Percentiles rank a stretch among this genome's conserved stretches.
Conservation (phyloP, 2,888 invertebrate species). For the Dugesia japonica region DNA sequence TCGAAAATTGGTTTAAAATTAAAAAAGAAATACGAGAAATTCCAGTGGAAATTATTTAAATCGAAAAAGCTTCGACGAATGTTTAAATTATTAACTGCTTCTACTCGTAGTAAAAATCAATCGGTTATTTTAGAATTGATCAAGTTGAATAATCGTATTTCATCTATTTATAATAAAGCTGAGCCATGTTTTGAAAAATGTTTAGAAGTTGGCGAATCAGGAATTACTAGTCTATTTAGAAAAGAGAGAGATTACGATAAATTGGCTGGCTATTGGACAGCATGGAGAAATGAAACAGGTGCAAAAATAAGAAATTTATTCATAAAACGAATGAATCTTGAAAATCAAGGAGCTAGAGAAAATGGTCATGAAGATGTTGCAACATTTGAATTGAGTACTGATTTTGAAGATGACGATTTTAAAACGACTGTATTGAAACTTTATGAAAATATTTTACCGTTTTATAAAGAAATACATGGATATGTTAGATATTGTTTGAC, state of each 20-base stretch:
- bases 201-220: conserved; percentile 6
- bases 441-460: conserved; percentile 40
- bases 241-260: conserved; percentile 36
- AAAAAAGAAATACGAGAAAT: not conserved
- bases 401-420: conserved; percentile 37
- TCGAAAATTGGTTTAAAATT: no score
- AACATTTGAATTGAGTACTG: conserved; percentile 8
- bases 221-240: conserved; percentile 33
- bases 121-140: not conserved
- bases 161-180: not conserved
- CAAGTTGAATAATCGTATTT: not conserved
- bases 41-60: not conserved
- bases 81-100: not conserved
- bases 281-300: conserved; percentile 37
- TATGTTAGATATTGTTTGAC: conserved; percentile 41
- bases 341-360: conserved; percentile 8
- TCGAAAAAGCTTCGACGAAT: not conserved
- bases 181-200: not conserved
- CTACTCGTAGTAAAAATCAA: not conserved
- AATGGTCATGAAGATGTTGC: conserved; percentile 16
- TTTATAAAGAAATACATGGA: conserved; percentile 45
- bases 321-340: conserved; percentile 32
- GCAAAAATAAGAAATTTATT: conserved; percentile 34
- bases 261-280: conserved; percentile 37
- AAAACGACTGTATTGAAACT: conserved; percentile 38